Evolutionary conservation across 2,113 vertebrate species (phyloP).

Genomic region (Zosterops lateralis): DNA sequence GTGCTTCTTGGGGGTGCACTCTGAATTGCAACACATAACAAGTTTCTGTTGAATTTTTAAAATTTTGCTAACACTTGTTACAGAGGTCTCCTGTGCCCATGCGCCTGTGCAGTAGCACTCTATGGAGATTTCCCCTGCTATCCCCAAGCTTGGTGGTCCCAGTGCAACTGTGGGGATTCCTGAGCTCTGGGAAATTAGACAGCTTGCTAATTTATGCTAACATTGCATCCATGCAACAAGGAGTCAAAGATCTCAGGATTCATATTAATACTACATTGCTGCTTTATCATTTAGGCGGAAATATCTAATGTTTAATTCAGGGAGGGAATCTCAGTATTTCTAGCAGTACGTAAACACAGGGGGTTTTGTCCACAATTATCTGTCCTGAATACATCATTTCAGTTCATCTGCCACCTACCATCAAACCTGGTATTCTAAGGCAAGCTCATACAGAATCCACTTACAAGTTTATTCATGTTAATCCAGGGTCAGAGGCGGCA

Average conservation of each 20-base stretch:
- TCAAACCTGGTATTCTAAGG: slow-evolving; percentile 2
- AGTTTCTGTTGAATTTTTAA: neutral
- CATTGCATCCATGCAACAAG: neutral
- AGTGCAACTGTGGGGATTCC: neutral
- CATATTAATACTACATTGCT: neutral
- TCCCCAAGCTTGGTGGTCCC: neutral
- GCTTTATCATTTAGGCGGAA: neutral
- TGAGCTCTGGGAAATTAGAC: neutral
- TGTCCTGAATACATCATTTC: neutral
- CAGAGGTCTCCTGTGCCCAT: neutral
- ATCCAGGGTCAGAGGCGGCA: slow-evolving; percentile 13
- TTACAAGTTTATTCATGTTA: slow-evolving; percentile 54
- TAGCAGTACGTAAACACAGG: fast-evolving
- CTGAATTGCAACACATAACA: neutral
- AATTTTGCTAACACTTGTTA: neutral
- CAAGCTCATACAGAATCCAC: slow-evolving; percentile 5
- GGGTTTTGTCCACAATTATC: neutral
- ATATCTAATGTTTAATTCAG: neutral
- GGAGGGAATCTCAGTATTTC: neutral
- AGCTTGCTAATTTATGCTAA: neutral
- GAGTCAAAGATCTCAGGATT: neutral
- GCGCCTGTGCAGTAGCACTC: neutral
- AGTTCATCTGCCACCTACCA: slow-evolving; percentile 1
- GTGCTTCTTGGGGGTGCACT: neutral
- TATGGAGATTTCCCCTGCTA: neutral